These are phyloP conservation scores for Poeciliopsis presidionis DNA, from an alignment of 2,797 vertebrate genomes.

Conservation along the genomic window DNA sequence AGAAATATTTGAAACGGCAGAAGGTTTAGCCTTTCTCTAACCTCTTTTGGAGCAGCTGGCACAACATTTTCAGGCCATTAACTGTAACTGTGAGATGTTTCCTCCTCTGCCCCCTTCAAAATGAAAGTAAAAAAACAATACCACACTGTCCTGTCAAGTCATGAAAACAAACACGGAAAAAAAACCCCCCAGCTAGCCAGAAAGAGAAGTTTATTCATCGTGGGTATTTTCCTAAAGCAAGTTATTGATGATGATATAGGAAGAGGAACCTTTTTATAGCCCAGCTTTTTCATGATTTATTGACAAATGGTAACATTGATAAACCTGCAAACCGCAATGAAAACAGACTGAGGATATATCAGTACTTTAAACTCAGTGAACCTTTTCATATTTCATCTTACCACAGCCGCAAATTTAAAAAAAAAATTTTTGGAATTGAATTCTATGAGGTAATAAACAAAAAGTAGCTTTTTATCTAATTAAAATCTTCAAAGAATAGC, in stretches of 20 bases:
- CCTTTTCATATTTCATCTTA: neutral
- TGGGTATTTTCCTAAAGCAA: neutral
- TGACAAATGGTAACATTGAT: neutral
- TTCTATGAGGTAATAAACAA: neutral
- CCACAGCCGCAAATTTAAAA: neutral
- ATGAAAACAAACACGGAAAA: neutral
- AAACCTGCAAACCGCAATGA: neutral
- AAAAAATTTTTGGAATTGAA: neutral
- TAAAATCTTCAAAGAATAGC: neutral
- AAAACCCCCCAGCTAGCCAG: neutral
- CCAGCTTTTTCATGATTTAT: neutral
- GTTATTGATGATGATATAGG: neutral
- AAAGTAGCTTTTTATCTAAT: neutral
- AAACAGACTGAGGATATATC: neutral
- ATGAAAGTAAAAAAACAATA: conserved; percentile 18
- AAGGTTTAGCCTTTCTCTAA: conserved; percentile 5
- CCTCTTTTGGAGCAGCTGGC: conserved; percentile 12
- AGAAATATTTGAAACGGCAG: neutral
- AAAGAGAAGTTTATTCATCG: neutral
- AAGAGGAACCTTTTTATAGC: neutral
- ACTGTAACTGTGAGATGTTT: neutral
- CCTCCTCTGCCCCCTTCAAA: neutral
- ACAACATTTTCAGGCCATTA: neutral
- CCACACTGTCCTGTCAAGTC: neutral
- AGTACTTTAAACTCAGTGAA: neutral